phyloP scores from a whole-genome alignment of 2,113 vertebrate species.

The Leiothrix lutea region DNA sequence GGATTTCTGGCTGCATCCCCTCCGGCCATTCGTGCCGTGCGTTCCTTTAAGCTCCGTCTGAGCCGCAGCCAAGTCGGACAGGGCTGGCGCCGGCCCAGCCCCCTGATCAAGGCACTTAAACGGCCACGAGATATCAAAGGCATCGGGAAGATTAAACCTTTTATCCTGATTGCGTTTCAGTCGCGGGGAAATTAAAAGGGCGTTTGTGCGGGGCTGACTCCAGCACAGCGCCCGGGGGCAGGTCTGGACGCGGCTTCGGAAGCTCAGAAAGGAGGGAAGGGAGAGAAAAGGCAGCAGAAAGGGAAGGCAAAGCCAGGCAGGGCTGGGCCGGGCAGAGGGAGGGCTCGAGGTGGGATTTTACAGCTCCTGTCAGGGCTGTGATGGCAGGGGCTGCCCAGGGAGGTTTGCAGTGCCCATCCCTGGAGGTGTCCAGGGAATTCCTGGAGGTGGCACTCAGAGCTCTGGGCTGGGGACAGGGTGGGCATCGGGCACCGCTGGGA shows the following conservation, averaged over 20 bases:
- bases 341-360: neutral
- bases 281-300: too few relatives aligned
- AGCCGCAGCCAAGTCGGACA: neutral
- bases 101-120: neutral
- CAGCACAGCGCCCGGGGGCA: neutral
- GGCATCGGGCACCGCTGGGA: neutral
- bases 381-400: neutral
- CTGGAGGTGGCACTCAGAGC: neutral
- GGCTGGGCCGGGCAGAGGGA: accelerated
- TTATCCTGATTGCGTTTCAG: neutral
- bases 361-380: accelerated
- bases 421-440: accelerated
- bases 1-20: neutral
- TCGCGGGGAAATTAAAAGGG: neutral
- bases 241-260: accelerated
- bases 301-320: neutral
- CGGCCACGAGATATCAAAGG: neutral
- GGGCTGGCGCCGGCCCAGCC: neutral
- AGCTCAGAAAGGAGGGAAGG: neutral
- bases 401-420: neutral
- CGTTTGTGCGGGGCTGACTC: neutral
- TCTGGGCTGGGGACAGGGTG: neutral
- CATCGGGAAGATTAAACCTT: conserved; percentile 2
- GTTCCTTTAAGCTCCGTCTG: neutral
- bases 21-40: neutral